Evolutionary conservation across 2,797 vertebrate genomes (phyloP).

Genomic region (Parotocinclus haroldoi): DNA sequence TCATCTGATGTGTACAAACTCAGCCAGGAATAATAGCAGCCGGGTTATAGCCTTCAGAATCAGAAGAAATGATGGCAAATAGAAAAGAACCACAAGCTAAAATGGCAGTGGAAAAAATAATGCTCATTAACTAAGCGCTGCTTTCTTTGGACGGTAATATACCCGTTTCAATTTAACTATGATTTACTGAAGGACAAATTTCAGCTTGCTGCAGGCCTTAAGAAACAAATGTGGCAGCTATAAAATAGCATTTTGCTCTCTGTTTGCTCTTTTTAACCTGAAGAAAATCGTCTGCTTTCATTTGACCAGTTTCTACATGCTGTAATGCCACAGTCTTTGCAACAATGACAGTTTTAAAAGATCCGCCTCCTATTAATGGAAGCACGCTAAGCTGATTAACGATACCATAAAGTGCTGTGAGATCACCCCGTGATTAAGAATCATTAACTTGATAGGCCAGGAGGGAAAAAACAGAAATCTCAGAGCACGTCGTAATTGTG

Average conservation of each 20-base stretch:
- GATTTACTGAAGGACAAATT: too few species aligned
- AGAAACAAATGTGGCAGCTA: too few species aligned
- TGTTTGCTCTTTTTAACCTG: too few species aligned
- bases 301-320: constrained; percentile 5
- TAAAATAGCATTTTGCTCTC: too few species aligned
- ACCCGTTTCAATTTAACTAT: constrained; percentile 41
- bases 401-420: constrained; percentile 18
- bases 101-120: constrained; percentile 66
- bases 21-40: constrained; percentile 14
- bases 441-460: constrained; percentile 30
- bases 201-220: too few species aligned
- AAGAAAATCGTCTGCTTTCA: constrained; percentile 8
- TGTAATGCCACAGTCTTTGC: constrained; percentile 16
- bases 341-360: constrained; percentile 18
- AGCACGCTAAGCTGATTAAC: constrained; percentile 24
- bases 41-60: constrained; percentile 36
- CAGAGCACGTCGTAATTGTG: constrained; percentile 30
- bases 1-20: too few species aligned
- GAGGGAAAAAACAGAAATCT: background rate
- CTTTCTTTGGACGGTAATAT: constrained; percentile 63
- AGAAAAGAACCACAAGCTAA: constrained; percentile 58
- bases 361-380: constrained; percentile 16
- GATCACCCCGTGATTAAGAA: constrained; percentile 26
- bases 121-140: constrained; percentile 65
- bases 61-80: constrained; percentile 50